Conservation (phyloP, 2,113 vertebrate species). For the Arvicanthis niloticus region DNA sequence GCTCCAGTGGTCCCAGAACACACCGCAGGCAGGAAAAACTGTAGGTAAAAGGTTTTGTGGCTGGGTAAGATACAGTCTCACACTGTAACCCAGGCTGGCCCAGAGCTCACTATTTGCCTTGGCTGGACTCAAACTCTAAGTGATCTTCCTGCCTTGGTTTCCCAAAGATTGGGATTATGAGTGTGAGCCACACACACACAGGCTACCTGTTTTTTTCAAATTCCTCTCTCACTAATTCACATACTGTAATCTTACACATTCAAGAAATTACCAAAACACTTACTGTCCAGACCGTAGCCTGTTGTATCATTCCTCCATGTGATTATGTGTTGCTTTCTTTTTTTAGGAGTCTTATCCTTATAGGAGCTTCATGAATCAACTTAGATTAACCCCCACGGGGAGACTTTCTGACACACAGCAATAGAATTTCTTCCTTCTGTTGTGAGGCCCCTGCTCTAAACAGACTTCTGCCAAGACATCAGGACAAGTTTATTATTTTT, state of each 20-base stretch:
- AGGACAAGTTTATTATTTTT: slow-evolving; percentile 38
- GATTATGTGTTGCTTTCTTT: neutral
- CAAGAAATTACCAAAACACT: neutral
- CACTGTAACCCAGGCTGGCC: neutral
- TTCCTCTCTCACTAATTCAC: slow-evolving; percentile 14
- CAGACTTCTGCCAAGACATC: slow-evolving; percentile 29
- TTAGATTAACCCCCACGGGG: neutral
- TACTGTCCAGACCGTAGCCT: slow-evolving; percentile 1
- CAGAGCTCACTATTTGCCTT: neutral
- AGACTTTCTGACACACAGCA: slow-evolving; percentile 18
- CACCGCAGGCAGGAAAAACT: neutral
- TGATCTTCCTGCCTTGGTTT: neutral
- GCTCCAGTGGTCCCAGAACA: neutral
- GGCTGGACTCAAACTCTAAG: neutral
- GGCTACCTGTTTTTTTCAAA: neutral
- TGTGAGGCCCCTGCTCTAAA: slow-evolving; percentile 11
- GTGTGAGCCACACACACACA: neutral
- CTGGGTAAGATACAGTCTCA: neutral
- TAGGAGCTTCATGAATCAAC: neutral
- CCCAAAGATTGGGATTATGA: neutral
- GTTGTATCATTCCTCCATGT: neutral
- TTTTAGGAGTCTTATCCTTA: neutral
- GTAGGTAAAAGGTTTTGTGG: neutral
- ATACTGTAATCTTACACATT: slow-evolving; percentile 2
- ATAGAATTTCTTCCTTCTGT: slow-evolving; percentile 4